Percentiles rank a stretch among this genome's conserved stretches.
Evolutionary conservation across 1,140 invertebrate species (phyloP).

Genomic region (Wiebesia pumilae): DNA sequence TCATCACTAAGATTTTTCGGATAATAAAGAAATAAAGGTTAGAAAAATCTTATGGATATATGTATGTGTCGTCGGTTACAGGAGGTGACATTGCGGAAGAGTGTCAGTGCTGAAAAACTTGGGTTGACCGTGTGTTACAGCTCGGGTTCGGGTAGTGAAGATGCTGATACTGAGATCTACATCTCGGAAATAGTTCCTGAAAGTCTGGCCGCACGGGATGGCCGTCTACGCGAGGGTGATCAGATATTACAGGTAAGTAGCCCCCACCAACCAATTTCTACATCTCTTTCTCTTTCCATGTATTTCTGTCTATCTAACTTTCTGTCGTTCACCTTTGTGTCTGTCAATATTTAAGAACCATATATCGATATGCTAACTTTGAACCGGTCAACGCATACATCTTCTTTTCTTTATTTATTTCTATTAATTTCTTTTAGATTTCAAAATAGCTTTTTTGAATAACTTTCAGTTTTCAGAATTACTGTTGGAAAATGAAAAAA

Average conservation of each 20-base stretch:
- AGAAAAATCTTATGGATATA: too few species aligned
- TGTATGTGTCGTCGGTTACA: constrained; percentile 63
- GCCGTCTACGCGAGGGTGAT: constrained; percentile 82
- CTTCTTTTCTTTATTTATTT: too few species aligned
- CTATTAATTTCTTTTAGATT: too few species aligned
- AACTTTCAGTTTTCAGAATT: too few species aligned
- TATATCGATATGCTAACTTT: too few species aligned
- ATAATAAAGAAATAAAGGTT: background rate
- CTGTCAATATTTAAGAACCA: background rate
- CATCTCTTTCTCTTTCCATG: constrained; percentile 22
- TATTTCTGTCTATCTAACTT: constrained; percentile 22
- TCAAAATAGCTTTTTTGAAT: too few species aligned
- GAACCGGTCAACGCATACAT: too few species aligned
- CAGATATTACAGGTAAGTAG: constrained; percentile 80
- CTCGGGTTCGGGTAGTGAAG: constrained; percentile 73
- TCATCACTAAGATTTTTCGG: too few species aligned
- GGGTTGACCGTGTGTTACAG: constrained; percentile 84
- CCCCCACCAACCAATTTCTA: background rate
- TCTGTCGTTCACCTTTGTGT: background rate
- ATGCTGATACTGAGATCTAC: constrained; percentile 78
- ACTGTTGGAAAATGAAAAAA: too few species aligned
- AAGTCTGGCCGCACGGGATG: constrained; percentile 82
- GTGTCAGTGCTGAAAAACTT: constrained; percentile 78
- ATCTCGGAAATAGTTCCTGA: constrained; percentile 83
- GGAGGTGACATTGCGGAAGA: constrained; percentile 81